A percentile compares a stretch with the other conserved stretches of the same genome.
Evolutionary conservation across 2,888 invertebrate species (phyloP).

Genomic region (Argyresthia goedartella): DNA sequence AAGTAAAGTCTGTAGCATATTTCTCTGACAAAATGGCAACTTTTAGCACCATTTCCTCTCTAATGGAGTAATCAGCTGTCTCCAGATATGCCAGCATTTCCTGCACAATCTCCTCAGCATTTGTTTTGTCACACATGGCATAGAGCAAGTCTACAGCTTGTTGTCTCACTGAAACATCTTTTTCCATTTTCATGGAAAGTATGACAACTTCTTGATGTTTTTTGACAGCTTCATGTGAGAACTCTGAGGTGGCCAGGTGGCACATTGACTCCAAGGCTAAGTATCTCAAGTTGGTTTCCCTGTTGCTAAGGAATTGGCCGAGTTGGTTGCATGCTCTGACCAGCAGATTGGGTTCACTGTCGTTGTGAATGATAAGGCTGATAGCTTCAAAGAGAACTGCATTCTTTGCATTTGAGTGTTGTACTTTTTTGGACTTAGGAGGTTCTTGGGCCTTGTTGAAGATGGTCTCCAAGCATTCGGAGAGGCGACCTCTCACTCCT

Average conservation of each 20-base stretch:
- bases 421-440: slow-evolving; percentile 99
- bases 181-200: slow-evolving; percentile 98
- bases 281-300: slow-evolving; percentile 98
- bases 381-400: slow-evolving; percentile 99
- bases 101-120: slow-evolving; percentile 99
- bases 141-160: slow-evolving; percentile 98
- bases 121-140: slow-evolving; percentile 99
- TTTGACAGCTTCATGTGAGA: slow-evolving; percentile 99
- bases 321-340: slow-evolving; percentile 99
- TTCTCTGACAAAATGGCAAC: slow-evolving; percentile 99
- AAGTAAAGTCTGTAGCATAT: slow-evolving; percentile 99
- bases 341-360: slow-evolving; percentile 95
- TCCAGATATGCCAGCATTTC: slow-evolving; percentile 99
- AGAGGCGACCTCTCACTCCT: slow-evolving; percentile 93
- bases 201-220: slow-evolving; percentile 99
- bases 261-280: slow-evolving; percentile 99
- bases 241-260: slow-evolving; percentile 98
- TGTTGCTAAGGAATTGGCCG: slow-evolving; percentile 96
- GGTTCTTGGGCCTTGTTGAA: slow-evolving; percentile 99
- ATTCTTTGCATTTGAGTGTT: slow-evolving; percentile 99
- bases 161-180: slow-evolving; percentile 97
- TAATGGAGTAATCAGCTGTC: slow-evolving; percentile 99
- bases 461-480: slow-evolving; percentile 98
- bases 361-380: slow-evolving; percentile 99
- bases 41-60: slow-evolving; percentile 99